Evolutionary conservation across 1,140 invertebrate genomes (phyloP).

Genomic region (Aphis craccivora): DNA sequence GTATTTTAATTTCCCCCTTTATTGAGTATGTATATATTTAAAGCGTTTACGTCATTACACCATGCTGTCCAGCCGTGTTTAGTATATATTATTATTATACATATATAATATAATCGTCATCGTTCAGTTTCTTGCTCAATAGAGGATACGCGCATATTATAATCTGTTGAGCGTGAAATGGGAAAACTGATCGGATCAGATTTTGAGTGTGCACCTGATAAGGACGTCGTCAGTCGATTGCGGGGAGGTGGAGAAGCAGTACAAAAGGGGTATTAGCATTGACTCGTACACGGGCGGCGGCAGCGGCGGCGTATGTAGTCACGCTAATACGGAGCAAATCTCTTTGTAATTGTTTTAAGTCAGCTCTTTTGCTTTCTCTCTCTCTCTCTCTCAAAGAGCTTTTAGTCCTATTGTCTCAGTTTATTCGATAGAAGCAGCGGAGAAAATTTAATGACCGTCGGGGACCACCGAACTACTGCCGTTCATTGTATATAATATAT

Average conservation of each 20-base stretch:
- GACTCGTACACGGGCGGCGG: neutral
- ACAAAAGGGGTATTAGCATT: conserved; percentile 54
- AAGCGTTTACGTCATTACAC: neutral
- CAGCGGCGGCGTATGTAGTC: neutral
- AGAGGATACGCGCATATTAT: neutral
- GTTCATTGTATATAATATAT: neutral
- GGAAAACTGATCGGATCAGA: conserved; percentile 54
- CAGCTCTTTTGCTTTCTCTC: neutral
- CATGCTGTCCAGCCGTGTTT: neutral
- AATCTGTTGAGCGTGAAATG: conserved; percentile 58
- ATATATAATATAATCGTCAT: conserved; percentile 5
- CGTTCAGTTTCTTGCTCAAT: neutral
- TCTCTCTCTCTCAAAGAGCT: conserved; percentile 35
- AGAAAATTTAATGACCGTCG: conserved; percentile 46
- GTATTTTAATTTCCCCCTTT: neutral
- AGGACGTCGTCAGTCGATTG: neutral
- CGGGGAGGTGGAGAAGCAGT: neutral
- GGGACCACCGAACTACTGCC: neutral
- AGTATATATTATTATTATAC: neutral
- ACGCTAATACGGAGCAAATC: conserved; percentile 41
- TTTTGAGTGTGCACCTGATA: conserved; percentile 40
- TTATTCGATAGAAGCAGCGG: neutral
- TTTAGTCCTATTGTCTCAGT: conserved; percentile 52
- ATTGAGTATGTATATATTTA: neutral
- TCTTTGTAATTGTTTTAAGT: conserved; percentile 58